Conservation (phyloP, 2,888 invertebrate genomes). For the Tiliacea aurago region DNA sequence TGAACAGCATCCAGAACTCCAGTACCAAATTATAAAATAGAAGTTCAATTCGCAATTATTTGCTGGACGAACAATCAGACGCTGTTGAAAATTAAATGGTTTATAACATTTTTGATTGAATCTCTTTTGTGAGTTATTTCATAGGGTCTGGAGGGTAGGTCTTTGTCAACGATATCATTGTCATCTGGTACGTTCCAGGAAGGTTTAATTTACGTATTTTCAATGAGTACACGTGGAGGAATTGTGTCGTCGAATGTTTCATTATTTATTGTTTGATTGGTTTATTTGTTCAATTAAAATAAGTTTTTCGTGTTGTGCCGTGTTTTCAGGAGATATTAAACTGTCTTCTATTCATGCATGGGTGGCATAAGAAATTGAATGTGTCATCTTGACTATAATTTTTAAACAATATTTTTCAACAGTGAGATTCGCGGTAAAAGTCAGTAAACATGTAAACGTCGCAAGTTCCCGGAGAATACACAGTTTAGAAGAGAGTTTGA, state of each 20-base stretch:
- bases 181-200: constrained; percentile 1
- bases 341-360: neutral
- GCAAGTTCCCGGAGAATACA: constrained; percentile 13
- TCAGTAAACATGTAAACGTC: constrained; percentile 20
- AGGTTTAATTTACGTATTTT: constrained; percentile 23
- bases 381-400: neutral
- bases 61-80: constrained; percentile 13
- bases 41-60: neutral
- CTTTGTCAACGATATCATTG: constrained; percentile 35
- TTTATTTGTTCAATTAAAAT: constrained; percentile 32
- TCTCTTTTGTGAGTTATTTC: constrained; percentile 31
- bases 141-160: neutral
- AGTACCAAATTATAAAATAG: neutral
- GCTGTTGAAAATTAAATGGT: constrained; percentile 9
- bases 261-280: constrained; percentile 8
- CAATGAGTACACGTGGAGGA: constrained; percentile 13
- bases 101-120: constrained; percentile 29
- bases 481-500: constrained; percentile 31
- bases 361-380: neutral
- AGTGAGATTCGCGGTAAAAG: neutral
- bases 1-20: neutral
- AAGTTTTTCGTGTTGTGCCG: neutral
- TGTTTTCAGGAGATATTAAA: neutral
- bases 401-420: neutral
- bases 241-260: constrained; percentile 3